phyloP scores from a whole-genome alignment of 2,888 invertebrate genomes.

The Aelia acuminata region DNA sequence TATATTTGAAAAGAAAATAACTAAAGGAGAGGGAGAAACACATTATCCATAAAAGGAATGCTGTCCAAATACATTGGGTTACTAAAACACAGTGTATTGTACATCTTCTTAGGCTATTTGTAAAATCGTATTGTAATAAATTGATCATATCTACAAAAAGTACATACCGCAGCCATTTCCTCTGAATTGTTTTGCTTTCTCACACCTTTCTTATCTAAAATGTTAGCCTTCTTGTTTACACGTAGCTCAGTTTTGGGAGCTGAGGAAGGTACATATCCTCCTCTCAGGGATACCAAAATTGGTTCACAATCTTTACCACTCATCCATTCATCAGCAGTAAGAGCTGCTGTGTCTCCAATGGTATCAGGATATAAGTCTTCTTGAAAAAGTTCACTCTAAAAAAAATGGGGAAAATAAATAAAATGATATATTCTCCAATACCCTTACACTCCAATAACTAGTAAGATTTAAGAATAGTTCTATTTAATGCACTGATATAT shows the following conservation, averaged over 20 bases:
- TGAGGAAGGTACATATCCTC: slow-evolving; percentile 77
- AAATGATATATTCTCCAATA: too few species aligned
- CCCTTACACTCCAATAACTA: slow-evolving; percentile 54
- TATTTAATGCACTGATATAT: background rate
- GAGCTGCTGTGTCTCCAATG: slow-evolving; percentile 88
- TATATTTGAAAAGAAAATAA: too few species aligned
- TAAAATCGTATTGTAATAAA: too few species aligned
- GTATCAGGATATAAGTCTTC: slow-evolving; percentile 98
- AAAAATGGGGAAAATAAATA: slow-evolving; percentile 61
- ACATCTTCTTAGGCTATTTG: too few species aligned
- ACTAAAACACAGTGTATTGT: too few species aligned
- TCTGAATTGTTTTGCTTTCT: slow-evolving; percentile 59
- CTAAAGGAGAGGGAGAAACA: too few species aligned
- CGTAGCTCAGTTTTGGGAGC: slow-evolving; percentile 76
- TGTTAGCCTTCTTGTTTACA: slow-evolving; percentile 84
- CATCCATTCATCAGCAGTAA: slow-evolving; percentile 93
- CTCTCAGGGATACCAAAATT: slow-evolving; percentile 91
- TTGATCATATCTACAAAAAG: background rate
- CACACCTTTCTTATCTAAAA: slow-evolving; percentile 78
- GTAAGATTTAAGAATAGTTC: background rate
- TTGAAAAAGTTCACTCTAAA: slow-evolving; percentile 92
- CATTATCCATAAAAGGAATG: too few species aligned
- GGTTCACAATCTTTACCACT: slow-evolving; percentile 92
- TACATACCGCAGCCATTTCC: slow-evolving; percentile 53
- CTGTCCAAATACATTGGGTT: too few species aligned